Evolutionary conservation across 1,140 invertebrate genomes (phyloP), one percentile per base, ranked within the genome.

Genomic region (Oryctes rhinoceros): DNA sequence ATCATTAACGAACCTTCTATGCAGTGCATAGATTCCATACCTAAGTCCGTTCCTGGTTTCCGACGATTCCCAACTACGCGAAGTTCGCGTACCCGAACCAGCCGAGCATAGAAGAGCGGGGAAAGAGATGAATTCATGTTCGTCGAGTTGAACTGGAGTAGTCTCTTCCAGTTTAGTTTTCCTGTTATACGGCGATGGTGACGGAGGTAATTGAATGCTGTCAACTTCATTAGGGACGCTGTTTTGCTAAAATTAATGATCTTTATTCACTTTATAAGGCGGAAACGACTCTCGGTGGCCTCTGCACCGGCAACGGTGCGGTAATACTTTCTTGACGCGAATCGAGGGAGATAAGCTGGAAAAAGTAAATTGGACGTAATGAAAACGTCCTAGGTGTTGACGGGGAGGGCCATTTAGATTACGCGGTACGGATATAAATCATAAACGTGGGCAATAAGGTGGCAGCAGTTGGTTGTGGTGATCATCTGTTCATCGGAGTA

Each of bases 341-440:
- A 37, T 1, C 18, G 24, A 35, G 35, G 10, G 35, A 71, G 65
- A 71, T 71, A 71, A 71, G 65, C 24, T 30, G 20, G 20, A 71
- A 71, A 71, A 71, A 71, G 65, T 71, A 71, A 71, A 71, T 71
- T 71, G 65, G 20, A 71, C 65, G 65, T 71, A 24, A 35, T 71
- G 65, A 71, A 71, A 71, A 35, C 65, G 65, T 71, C 37, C 35
- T 37, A 37, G 7, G 15, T 30, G 20, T 24, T 13, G 20, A 24
- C 15, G 65, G 20, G 1, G 18, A 30, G 20, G 2, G 20, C 24
- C 37, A 71, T 71, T 35, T 71, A 71, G 6, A 24, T 15, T 37
- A 24, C 24, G 18, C n/a, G 1, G 24, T 30, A 30, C 24, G 24
- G 24, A 30, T 30, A 30, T 30, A 30, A 30, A 30, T 30, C 24